These are phyloP conservation scores for Trichogramma pretiosum DNA, from an alignment of 1,140 invertebrate species.

Conservation along the genomic window DNA sequence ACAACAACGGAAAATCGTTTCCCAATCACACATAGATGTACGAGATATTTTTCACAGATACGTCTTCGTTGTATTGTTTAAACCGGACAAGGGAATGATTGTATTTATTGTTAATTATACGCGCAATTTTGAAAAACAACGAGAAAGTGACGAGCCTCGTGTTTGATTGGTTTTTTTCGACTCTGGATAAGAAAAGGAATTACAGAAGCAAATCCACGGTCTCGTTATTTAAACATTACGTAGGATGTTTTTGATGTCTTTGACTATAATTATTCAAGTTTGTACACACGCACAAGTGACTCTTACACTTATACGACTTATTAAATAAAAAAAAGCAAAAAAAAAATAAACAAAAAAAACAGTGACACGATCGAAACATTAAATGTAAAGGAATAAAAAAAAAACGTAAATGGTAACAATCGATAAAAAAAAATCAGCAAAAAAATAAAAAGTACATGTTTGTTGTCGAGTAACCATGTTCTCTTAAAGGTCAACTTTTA, in stretches of 20 bases:
- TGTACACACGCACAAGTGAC: slow-evolving; percentile 43
- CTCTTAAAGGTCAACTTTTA: slow-evolving; percentile 40
- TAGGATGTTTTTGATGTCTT: slow-evolving; percentile 48
- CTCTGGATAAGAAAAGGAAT: not conserved
- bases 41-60: too few species aligned
- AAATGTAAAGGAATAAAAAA: slow-evolving; percentile 29
- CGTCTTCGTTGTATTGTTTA: too few species aligned
- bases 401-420: slow-evolving; percentile 20
- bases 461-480: slow-evolving; percentile 45
- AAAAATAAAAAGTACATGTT: slow-evolving; percentile 32
- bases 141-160: not conserved
- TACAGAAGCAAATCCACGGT: slow-evolving; percentile 31
- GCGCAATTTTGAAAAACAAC: not conserved
- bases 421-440: slow-evolving; percentile 31
- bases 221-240: slow-evolving; percentile 41
- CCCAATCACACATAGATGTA: too few species aligned
- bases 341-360: too few species aligned
- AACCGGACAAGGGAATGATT: not conserved
- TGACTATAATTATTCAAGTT: slow-evolving; percentile 45
- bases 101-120: not conserved
- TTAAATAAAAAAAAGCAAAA: too few species aligned
- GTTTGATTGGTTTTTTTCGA: slow-evolving; percentile 7
- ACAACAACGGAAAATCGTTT: too few species aligned
- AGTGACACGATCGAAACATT: slow-evolving; percentile 35
- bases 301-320: slow-evolving; percentile 31